phyloP scores from a whole-genome alignment of 2,113 vertebrate species.

The Dicaeum eximium region DNA sequence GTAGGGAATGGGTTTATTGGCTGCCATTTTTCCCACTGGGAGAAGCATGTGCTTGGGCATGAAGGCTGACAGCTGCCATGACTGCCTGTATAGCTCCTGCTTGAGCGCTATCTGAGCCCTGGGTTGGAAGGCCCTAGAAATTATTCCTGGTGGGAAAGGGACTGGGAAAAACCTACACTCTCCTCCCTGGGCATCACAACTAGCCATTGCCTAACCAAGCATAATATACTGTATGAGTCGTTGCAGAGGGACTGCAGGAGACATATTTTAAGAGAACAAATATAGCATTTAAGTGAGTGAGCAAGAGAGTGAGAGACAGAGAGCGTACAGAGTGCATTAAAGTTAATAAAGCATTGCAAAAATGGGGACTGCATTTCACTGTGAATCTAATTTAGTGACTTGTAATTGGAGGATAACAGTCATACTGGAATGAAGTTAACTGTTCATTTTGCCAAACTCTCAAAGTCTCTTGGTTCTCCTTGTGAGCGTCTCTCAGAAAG shows the following conservation, averaged over 20 bases:
- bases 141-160: neutral
- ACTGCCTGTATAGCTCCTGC: neutral
- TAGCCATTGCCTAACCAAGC: constrained; percentile 22
- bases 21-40: neutral
- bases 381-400: constrained; percentile 65
- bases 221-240: constrained; percentile 1
- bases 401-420: constrained; percentile 57
- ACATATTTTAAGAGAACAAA: constrained; percentile 62
- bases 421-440: constrained; percentile 45
- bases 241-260: neutral
- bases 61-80: constrained; percentile 1
- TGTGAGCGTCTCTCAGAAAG: constrained; percentile 45
- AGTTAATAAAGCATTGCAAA: constrained; percentile 67
- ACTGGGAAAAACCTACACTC: neutral
- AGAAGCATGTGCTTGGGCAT: neutral
- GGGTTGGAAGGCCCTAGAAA: constrained; percentile 12
- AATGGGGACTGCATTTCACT: constrained; percentile 51
- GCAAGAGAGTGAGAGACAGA: constrained; percentile 40
- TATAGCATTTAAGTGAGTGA: constrained; percentile 52
- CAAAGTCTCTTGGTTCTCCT: constrained; percentile 45
- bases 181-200: constrained; percentile 37
- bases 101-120: neutral
- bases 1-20: neutral
- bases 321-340: constrained; percentile 52
- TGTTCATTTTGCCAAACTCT: constrained; percentile 57